Conservation (phyloP, 2,888 invertebrate species). For the Tetramorium bicarinatum region DNA sequence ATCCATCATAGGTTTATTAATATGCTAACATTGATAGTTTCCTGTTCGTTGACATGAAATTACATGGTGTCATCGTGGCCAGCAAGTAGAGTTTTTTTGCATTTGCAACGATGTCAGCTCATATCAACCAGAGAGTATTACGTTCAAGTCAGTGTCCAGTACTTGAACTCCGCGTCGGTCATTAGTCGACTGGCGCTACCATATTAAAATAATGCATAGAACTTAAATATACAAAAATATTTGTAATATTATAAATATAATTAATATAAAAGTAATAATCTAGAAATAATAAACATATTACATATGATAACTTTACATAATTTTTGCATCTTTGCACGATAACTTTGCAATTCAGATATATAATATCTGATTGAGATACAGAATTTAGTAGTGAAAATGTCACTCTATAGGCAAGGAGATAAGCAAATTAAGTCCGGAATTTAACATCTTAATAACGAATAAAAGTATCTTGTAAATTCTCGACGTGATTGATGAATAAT, state of each 20-base stretch:
- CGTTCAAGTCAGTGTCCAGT: not conserved
- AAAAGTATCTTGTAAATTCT: not conserved
- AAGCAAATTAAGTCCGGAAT: not conserved
- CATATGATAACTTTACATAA: no score
- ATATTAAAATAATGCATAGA: not conserved
- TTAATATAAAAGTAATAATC: not conserved
- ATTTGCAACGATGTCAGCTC: not conserved
- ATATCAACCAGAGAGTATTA: not conserved
- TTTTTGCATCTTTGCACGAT: not conserved
- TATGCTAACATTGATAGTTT: not conserved
- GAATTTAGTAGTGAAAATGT: not conserved
- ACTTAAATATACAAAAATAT: not conserved
- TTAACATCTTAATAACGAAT: not conserved
- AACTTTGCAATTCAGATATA: not conserved
- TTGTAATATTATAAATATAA: not conserved
- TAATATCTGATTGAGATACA: not conserved
- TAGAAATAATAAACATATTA: not conserved
- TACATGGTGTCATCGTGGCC: not conserved
- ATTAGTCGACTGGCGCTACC: not conserved
- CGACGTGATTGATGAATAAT: not conserved
- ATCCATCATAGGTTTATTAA: conserved; percentile 20
- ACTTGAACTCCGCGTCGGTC: not conserved
- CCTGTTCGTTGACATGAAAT: conserved; percentile 3
- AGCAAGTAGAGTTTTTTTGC: not conserved
- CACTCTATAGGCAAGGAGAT: not conserved